Evolutionary conservation across 1,140 invertebrate genomes (phyloP).

Genomic region (Neuroterus valhalla): DNA sequence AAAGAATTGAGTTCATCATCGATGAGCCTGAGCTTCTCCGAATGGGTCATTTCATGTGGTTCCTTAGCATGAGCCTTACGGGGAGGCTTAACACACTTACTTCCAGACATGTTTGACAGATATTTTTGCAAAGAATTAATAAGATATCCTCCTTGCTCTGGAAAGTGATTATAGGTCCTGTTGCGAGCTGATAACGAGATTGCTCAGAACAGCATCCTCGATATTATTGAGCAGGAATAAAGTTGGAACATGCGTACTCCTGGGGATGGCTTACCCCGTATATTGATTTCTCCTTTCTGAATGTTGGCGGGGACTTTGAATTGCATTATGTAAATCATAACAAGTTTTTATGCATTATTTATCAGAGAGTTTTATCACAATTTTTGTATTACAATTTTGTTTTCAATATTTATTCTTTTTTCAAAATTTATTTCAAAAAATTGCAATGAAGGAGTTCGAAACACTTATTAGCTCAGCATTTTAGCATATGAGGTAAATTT

Average conservation of each 20-base stretch:
- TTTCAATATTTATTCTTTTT: too few relatives aligned
- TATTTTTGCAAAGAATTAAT: conserved; percentile 17
- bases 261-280: background rate
- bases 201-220: background rate
- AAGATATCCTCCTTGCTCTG: too few relatives aligned
- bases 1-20: conserved; percentile 76
- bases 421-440: too few relatives aligned
- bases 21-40: conserved; percentile 72
- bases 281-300: background rate
- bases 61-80: conserved; percentile 67
- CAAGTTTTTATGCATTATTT: too few relatives aligned
- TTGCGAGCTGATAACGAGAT: background rate
- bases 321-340: too few relatives aligned
- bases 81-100: conserved; percentile 67
- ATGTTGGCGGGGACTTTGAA: too few relatives aligned
- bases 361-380: too few relatives aligned
- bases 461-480: too few relatives aligned
- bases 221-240: conserved; percentile 27
- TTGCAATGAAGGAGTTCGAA: too few relatives aligned
- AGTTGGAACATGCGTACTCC: conserved; percentile 40
- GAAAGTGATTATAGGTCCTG: background rate
- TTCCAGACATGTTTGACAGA: conserved; percentile 61
- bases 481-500: too few relatives aligned
- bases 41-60: conserved; percentile 71
- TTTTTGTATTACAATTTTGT: too few relatives aligned